Evolutionary conservation across 2,888 invertebrate species (phyloP).

Genomic region (Lepidocyrtinus sp.): DNA sequence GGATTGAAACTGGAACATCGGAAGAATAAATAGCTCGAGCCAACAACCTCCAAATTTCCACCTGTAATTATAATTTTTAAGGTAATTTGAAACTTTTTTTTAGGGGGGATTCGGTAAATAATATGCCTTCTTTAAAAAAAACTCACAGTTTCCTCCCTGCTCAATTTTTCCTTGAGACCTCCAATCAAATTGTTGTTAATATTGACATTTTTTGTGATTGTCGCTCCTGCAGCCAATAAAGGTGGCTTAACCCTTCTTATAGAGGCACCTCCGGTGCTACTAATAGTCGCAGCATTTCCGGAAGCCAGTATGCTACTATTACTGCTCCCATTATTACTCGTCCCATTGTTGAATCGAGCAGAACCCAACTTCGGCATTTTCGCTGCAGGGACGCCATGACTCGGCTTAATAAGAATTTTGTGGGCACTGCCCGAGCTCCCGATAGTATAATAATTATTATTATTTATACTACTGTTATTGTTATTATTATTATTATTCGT

Average conservation of each 20-base stretch:
- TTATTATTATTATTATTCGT: conserved; percentile 19
- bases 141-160: conserved; percentile 44
- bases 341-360: not conserved
- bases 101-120: too few species aligned
- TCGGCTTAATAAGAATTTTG: conserved; percentile 55
- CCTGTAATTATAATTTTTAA: conserved; percentile 21
- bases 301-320: not conserved
- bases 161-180: conserved; percentile 37
- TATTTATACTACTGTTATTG: conserved; percentile 19
- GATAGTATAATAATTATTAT: conserved; percentile 45
- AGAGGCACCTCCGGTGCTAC: not conserved
- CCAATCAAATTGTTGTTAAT: conserved; percentile 22
- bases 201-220: conserved; percentile 46
- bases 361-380: conserved; percentile 45
- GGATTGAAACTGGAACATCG: conserved; percentile 49
- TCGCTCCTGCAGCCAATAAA: conserved; percentile 22
- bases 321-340: conserved; percentile 1
- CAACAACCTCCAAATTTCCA: conserved; percentile 54
- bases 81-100: not conserved
- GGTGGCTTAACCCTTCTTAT: conserved; percentile 28
- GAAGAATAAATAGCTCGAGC: conserved; percentile 55
- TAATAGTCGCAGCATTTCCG: conserved; percentile 1
- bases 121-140: not conserved
- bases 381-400: conserved; percentile 51
- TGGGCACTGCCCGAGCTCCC: conserved; percentile 30